These are phyloP conservation scores for Hypothenemus hampei DNA, from an alignment of 1,140 invertebrate genomes.

Conservation along the genomic window DNA sequence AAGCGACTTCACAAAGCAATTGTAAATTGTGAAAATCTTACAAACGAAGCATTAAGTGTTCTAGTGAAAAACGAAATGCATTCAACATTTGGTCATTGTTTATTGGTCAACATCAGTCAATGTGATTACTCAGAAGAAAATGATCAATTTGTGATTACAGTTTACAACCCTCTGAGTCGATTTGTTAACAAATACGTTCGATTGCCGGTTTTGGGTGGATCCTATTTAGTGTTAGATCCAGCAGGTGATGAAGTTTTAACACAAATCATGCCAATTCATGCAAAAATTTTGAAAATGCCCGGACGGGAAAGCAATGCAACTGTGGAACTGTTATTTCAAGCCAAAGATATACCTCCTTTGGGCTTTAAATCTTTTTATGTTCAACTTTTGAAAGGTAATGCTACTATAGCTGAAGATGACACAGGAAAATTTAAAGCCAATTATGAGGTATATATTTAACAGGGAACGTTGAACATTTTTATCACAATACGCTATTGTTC, in stretches of 20 bases:
- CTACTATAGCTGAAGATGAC: not conserved
- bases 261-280: slow-evolving; percentile 60
- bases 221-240: slow-evolving; percentile 60
- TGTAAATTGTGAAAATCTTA: slow-evolving; percentile 46
- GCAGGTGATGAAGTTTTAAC: slow-evolving; percentile 29
- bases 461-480: not conserved
- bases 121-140: slow-evolving; percentile 58
- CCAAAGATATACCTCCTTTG: slow-evolving; percentile 57
- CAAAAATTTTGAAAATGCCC: slow-evolving; percentile 54
- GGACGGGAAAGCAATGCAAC: slow-evolving; percentile 57
- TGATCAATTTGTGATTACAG: slow-evolving; percentile 59
- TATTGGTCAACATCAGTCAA: slow-evolving; percentile 54
- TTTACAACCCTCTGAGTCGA: slow-evolving; percentile 78
- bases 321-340: slow-evolving; percentile 63
- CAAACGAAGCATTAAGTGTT: slow-evolving; percentile 5
- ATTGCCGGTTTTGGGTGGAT: slow-evolving; percentile 59
- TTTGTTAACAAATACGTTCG: slow-evolving; percentile 59
- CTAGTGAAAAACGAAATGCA: slow-evolving; percentile 12
- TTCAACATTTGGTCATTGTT: slow-evolving; percentile 22
- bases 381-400: not conserved
- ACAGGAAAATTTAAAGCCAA: slow-evolving; percentile 1
- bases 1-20: slow-evolving; percentile 46
- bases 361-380: slow-evolving; percentile 62
- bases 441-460: not conserved
- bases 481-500: not conserved